Evolutionary conservation across 1,140 invertebrate species (phyloP), one percentile per base, ranked within the genome.

Genomic region (Apis florea): DNA sequence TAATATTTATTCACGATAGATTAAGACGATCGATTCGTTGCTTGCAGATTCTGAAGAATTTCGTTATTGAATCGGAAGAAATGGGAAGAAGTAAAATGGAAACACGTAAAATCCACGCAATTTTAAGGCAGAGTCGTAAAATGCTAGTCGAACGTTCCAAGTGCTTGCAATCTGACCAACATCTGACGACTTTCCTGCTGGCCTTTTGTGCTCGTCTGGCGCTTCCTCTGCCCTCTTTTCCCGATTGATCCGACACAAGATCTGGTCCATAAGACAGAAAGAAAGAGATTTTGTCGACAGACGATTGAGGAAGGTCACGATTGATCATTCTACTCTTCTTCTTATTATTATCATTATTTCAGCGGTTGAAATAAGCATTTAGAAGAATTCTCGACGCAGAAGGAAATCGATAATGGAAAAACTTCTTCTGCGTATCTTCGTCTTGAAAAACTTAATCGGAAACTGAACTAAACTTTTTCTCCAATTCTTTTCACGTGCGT

Each of bases 61-160:
- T 31, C 26, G 26, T 31, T 40, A 40, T 40, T 40, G 31, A 5
- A 40, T 40, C 31, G 31, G 31, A 31, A 31, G 3, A 31, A 31
- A 31, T 53, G 24, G n/a, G 59, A 56, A 82, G 71, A 47, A 13
- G 17, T 21, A 47, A 58, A 1, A 9, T 15, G 40, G 12, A 19
- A 21, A n/a, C 26, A 40, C 6, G 6, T 40, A 40, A 40, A 6
- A 40, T 40, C 72, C 82, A 63, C 49, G 74, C 40, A 51, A 73
- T 78, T 85, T 54, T 47, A 69, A 53, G 8, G 2, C 64, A 51
- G 24, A 53, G 73, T 83, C 74, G 75, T 83, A 78, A 85, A 83
- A 85, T 85, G 70, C 70, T 85, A 85, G 83, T 85, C 83, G 73
- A 74, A 67, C 78, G 31, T 53, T 66, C 71, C 72, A 68, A 54